These are phyloP conservation scores for Pachliopta kotzebuea DNA, from an alignment of 2,888 invertebrate species.

Conservation along the genomic window DNA sequence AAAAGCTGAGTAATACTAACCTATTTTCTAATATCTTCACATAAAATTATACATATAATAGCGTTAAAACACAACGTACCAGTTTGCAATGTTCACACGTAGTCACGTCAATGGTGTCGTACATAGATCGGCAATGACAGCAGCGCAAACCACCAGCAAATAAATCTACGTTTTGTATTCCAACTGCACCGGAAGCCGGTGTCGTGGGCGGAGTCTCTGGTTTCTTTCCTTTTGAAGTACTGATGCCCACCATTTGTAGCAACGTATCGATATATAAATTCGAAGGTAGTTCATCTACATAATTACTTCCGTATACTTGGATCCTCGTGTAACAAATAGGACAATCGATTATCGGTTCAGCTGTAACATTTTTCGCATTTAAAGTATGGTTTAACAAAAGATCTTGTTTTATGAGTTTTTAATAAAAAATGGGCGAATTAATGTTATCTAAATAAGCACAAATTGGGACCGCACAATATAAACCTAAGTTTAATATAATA, in stretches of 20 bases:
- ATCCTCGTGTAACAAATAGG: conserved; percentile 80
- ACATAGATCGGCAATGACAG: conserved; percentile 58
- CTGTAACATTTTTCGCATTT: conserved; percentile 45
- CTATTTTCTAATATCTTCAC: too few species aligned
- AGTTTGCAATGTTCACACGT: conserved; percentile 82
- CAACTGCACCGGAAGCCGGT: conserved; percentile 34
- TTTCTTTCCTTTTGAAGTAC: conserved; percentile 32
- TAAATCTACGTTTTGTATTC: conserved; percentile 54
- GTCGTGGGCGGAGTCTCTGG: conserved; percentile 46
- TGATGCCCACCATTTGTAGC: conserved; percentile 70
- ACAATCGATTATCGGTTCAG: conserved; percentile 66
- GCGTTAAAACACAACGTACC: conserved; percentile 55
- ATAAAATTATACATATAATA: background rate
- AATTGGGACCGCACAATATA: background rate
- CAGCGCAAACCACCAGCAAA: conserved; percentile 59
- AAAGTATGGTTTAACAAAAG: background rate
- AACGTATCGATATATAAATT: conserved; percentile 85
- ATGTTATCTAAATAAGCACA: background rate
- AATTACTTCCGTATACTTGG: conserved; percentile 70
- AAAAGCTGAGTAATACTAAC: too few species aligned
- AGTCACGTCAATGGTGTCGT: conserved; percentile 53
- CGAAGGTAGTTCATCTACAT: conserved; percentile 81
- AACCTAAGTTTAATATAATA: background rate
- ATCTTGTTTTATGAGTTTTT: background rate
- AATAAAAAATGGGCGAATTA: background rate